Evolutionary conservation across 92 coral and sea anemone species (phyloP), one percentile per base, ranked within the genome.

Genomic region (Epizoanthus rinbou): DNA sequence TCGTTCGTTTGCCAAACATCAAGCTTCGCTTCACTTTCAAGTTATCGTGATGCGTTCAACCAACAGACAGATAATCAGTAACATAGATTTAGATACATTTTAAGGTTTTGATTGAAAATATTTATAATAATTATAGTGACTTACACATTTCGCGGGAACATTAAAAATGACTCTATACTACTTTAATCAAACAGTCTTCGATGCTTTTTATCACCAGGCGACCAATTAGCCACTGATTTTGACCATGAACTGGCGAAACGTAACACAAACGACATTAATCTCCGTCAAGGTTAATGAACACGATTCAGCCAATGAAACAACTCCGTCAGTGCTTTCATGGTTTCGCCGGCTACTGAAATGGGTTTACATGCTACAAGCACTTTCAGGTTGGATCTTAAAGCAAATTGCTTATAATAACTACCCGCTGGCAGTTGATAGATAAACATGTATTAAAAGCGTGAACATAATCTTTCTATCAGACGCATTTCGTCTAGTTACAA

Each of bases 171-270:
- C 11, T 15, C 13, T 78, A 41, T 78, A 60, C 62, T 78, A 22
- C 41, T 62, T 47, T 8, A 47, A 9, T 60, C 71, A 37, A 58
- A 59, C 82, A 78, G 82, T 65, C 60, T 43, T 33, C 15, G 15
- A 5, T 21, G 25, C 54, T 57, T 60, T 78, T 69, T 78, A 60
- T 63, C 16, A 23, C 82, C 82, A 63, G 59, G 57, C 82, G 82
- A 37, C 21, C 64, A 78, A 78, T 78, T 69, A 45, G 57, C 19
- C 5, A 37, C 43, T 6, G 43, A 59, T 47, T 41, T 43, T 62
- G 65, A 62, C 58, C 59, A 54, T 22, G 39, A 31, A 62, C 7
- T 8, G 50, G 19, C 39, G 22, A 39, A 67, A 10, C 10, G 47
- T 31, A 28, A 15, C 28, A 67, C 72, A 9, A 41, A 7, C 14